A percentile compares a stretch with the other conserved stretches of the same genome.
Conservation (phyloP, 2,888 invertebrate genomes). For the Chouioia cunea region DNA sequence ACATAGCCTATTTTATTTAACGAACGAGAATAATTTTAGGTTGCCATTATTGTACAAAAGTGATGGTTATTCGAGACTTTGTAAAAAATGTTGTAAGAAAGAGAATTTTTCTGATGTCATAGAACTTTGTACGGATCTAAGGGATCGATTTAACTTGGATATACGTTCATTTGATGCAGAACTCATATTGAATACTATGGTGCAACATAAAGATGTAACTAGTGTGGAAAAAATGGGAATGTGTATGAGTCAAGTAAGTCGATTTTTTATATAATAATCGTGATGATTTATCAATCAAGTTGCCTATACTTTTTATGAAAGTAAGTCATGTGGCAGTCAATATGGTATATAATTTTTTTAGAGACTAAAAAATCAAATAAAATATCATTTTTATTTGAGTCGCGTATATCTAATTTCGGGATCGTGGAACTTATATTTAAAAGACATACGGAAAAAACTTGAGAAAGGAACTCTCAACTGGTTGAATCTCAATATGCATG, state of each 20-base stretch:
- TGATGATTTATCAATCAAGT: not conserved
- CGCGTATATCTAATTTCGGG: conserved; percentile 6
- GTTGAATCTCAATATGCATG: not conserved
- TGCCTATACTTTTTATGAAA: not conserved
- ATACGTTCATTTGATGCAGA: conserved; percentile 1
- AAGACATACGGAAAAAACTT: conserved; percentile 3
- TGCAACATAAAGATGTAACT: not conserved
- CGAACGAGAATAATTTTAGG: not conserved
- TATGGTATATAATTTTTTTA: not conserved
- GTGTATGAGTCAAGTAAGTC: conserved; percentile 18
- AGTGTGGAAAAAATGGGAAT: conserved; percentile 12
- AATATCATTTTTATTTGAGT: conserved; percentile 20
- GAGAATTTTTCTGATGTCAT: not conserved
- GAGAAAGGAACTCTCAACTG: not conserved
- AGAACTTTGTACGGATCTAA: conserved; percentile 12
- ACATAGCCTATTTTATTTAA: conserved; percentile 5
- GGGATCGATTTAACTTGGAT: not conserved
- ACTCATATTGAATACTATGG: not conserved
- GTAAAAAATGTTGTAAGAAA: not conserved
- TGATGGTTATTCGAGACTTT: conserved; percentile 24
- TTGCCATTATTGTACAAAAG: conserved; percentile 14
- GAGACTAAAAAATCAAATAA: conserved; percentile 2
- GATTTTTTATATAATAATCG: no score
- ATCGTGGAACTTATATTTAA: conserved; percentile 23
- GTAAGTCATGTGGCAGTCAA: not conserved